phyloP scores from a whole-genome alignment of 2,113 vertebrate genomes.

The Coptodon bakossiorum region DNA sequence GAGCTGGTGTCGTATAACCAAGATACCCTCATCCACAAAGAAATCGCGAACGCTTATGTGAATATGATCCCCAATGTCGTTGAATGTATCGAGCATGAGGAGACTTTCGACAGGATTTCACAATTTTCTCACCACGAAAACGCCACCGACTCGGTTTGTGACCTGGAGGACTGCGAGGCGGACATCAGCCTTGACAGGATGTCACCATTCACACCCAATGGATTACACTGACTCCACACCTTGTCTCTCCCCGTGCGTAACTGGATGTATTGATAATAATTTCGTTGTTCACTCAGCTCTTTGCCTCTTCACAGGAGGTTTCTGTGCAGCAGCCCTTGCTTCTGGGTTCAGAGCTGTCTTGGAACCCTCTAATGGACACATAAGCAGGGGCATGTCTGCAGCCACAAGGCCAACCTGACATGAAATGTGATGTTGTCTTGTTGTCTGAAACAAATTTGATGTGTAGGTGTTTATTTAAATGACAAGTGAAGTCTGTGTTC shows the following conservation, averaged over 20 bases:
- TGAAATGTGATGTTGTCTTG: slow-evolving; percentile 55
- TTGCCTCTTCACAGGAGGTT: background rate
- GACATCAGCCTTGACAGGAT: slow-evolving; percentile 82
- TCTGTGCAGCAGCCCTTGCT: background rate
- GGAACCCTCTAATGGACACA: background rate
- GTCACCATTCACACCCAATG: slow-evolving; percentile 80
- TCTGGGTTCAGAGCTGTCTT: background rate
- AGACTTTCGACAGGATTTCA: slow-evolving; percentile 78
- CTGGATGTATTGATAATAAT: slow-evolving; percentile 43
- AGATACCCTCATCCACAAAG: slow-evolving; percentile 81
- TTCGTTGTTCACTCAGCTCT: background rate
- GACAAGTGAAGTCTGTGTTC: slow-evolving; percentile 53
- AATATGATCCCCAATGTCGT: slow-evolving; percentile 85
- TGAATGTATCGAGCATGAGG: slow-evolving; percentile 71
- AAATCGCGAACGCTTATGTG: slow-evolving; percentile 77
- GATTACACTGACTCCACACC: slow-evolving; percentile 70
- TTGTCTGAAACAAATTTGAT: slow-evolving; percentile 44
- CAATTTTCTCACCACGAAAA: slow-evolving; percentile 75
- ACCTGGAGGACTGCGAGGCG: slow-evolving; percentile 81
- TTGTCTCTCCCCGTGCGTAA: slow-evolving; percentile 1
- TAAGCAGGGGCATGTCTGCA: background rate
- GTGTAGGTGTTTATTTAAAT: slow-evolving; percentile 58
- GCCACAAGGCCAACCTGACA: background rate
- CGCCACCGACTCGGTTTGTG: slow-evolving; percentile 77
- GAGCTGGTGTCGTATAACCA: slow-evolving; percentile 89